These are phyloP conservation scores for Lepilemur ruficaudatus DNA, from an alignment of 2,797 vertebrate genomes.

Conservation along the genomic window DNA sequence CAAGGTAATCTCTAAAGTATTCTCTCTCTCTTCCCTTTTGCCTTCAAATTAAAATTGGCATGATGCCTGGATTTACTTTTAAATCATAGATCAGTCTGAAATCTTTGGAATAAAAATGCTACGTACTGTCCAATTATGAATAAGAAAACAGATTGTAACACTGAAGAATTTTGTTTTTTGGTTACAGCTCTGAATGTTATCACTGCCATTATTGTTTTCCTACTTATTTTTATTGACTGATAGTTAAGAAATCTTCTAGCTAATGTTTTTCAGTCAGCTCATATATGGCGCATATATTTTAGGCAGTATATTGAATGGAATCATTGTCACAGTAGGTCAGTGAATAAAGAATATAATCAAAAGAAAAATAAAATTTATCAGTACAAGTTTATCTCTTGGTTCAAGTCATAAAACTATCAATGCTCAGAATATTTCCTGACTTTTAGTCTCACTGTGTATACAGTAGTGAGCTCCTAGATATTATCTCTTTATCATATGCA, in stretches of 20 bases:
- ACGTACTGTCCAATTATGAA: neutral
- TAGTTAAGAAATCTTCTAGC: neutral
- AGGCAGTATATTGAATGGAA: neutral
- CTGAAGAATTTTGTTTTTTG: neutral
- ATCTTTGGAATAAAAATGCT: neutral
- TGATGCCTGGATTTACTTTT: neutral
- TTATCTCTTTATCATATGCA: neutral
- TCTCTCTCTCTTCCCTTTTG: neutral
- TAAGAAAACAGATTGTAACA: neutral
- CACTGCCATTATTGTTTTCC: neutral
- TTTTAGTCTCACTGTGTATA: neutral
- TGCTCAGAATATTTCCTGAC: neutral
- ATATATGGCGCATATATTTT: neutral
- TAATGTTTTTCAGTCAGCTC: neutral
- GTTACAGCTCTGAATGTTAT: neutral
- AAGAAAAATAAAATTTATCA: neutral
- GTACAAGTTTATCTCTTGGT: neutral
- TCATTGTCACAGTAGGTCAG: neutral
- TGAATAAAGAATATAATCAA: neutral
- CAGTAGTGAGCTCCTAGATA: neutral
- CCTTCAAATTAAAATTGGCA: slow-evolving; percentile 20
- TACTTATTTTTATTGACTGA: neutral
- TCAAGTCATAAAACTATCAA: neutral
- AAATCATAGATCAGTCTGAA: neutral
- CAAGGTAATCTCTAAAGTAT: slow-evolving; percentile 20